phyloP scores from a whole-genome alignment of 2,888 invertebrate genomes.

The Coecobrya sp. region DNA sequence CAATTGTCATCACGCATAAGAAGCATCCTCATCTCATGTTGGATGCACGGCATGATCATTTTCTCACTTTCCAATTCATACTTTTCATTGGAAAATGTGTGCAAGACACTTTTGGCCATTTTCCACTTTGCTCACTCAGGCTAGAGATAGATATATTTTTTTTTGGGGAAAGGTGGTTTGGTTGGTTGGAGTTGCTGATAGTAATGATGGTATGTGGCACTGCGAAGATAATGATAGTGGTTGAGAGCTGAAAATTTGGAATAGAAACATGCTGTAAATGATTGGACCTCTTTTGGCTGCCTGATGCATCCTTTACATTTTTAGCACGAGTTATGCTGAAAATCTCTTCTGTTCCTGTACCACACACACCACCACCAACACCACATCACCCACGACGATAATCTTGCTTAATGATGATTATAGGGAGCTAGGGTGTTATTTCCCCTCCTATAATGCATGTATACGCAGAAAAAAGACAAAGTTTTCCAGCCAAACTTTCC shows the following conservation, averaged over 20 bases:
- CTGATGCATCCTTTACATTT: neutral
- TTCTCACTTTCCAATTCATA: conserved; percentile 62
- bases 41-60: conserved; percentile 36
- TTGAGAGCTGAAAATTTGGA: conserved; percentile 27
- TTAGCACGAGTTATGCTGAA: neutral
- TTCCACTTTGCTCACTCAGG: conserved; percentile 66
- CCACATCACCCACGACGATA: conserved; percentile 28
- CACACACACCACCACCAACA: neutral
- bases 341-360: neutral
- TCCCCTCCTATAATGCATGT: neutral
- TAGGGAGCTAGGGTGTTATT: neutral
- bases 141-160: neutral
- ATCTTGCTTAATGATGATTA: conserved; percentile 54
- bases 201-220: neutral
- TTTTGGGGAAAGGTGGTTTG: conserved; percentile 27
- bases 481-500: conserved; percentile 35
- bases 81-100: conserved; percentile 57
- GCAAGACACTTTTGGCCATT: conserved; percentile 73
- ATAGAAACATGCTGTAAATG: conserved; percentile 50
- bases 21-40: conserved; percentile 23
- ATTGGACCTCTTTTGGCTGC: conserved; percentile 55
- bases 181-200: conserved; percentile 21
- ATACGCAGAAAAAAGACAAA: neutral
- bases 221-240: conserved; percentile 60
- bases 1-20: conserved; percentile 48